Percentiles rank a stretch among this genome's conserved stretches.
Evolutionary conservation across 2,797 vertebrate species (phyloP).

Genomic region (Paguma larvata): DNA sequence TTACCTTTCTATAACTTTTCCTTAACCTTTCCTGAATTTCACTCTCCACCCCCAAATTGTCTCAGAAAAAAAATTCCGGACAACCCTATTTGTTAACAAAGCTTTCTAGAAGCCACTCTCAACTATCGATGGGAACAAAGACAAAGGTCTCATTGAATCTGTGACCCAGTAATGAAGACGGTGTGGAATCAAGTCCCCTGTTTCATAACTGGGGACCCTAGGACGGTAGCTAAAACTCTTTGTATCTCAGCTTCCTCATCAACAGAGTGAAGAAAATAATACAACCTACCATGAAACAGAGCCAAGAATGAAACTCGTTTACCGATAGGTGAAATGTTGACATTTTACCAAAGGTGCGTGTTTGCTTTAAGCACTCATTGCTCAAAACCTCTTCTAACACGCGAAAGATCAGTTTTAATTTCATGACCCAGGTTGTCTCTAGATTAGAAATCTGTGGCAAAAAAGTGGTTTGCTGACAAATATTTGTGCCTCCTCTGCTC

Average conservation of each 20-base stretch:
- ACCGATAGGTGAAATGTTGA: background rate
- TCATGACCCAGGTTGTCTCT: background rate
- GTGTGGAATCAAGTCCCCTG: background rate
- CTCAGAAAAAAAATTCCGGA: background rate
- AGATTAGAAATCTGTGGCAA: background rate
- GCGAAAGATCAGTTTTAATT: background rate
- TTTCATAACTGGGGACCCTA: background rate
- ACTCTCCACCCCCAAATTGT: background rate
- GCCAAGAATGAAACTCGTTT: background rate
- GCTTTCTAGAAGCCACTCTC: background rate
- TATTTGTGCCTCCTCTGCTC: background rate
- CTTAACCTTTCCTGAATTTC: background rate
- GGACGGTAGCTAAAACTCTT: background rate
- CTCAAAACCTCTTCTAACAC: background rate
- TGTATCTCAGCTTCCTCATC: background rate
- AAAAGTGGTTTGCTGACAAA: background rate
- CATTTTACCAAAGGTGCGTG: background rate
- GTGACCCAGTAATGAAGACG: background rate
- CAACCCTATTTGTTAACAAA: background rate
- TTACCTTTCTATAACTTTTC: background rate
- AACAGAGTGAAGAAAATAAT: background rate
- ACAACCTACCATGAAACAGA: background rate
- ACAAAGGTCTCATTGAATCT: background rate
- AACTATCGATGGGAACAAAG: background rate
- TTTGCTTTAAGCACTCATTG: background rate